Conservation (phyloP, 1,140 invertebrate genomes). For the Eumaeus atala region DNA sequence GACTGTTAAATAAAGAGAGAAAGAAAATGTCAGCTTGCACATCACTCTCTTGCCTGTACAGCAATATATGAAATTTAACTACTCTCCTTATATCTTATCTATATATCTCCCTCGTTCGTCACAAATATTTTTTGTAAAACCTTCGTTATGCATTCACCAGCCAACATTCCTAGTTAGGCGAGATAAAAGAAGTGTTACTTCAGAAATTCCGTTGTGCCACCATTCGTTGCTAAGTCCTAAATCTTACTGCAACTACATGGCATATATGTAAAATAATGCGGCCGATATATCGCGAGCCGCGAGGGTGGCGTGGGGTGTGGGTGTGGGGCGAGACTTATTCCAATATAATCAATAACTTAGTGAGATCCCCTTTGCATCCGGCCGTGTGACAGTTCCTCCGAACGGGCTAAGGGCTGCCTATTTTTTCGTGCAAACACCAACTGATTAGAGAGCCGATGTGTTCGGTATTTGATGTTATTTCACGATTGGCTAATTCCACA, state of each 20-base stretch:
- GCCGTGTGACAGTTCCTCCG: conserved; percentile 65
- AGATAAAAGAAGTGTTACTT: too few species aligned
- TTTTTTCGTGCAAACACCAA: conserved; percentile 62
- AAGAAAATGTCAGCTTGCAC: too few species aligned
- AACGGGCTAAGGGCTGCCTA: conserved; percentile 59
- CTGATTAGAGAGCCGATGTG: conserved; percentile 64
- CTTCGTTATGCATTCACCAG: too few species aligned
- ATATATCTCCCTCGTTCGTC: too few species aligned
- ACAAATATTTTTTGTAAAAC: too few species aligned
- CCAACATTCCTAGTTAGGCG: too few species aligned
- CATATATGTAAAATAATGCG: conserved; percentile 73
- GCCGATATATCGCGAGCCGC: conserved; percentile 58
- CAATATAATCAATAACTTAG: conserved; percentile 74
- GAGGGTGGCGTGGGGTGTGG: conserved; percentile 26
- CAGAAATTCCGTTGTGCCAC: conserved; percentile 1
- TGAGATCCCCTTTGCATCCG: conserved; percentile 72
- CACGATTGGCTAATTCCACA: conserved; percentile 49
- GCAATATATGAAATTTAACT: too few species aligned
- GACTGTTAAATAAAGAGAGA: too few species aligned
- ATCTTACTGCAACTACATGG: conserved; percentile 62
- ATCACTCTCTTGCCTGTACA: too few species aligned
- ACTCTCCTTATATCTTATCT: too few species aligned
- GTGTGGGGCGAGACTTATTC: conserved; percentile 63
- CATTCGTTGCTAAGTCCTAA: conserved; percentile 34
- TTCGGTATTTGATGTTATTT: conserved; percentile 55